Evolutionary conservation across 2,888 invertebrate species (phyloP).

Genomic region (Drosophila picticornis): DNA sequence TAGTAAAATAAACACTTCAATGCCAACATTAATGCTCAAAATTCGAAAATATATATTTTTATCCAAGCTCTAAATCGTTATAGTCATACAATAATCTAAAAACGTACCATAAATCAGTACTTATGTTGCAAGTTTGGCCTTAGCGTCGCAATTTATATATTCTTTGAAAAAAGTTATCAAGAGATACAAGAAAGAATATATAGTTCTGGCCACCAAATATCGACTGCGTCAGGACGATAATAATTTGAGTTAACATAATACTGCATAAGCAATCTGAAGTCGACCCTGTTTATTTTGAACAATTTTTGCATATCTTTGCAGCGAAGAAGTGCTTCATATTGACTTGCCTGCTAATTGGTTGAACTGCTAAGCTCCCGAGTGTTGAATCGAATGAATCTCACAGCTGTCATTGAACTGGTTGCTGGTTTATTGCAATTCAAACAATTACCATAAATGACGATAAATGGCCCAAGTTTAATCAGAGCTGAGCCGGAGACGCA

Average conservation of each 20-base stretch:
- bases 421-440: conserved; percentile 55
- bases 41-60: background rate
- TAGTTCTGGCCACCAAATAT: background rate
- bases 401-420: conserved; percentile 41
- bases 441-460: conserved; percentile 80
- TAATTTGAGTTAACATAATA: background rate
- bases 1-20: background rate
- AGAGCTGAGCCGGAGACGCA: conserved; percentile 45
- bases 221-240: background rate
- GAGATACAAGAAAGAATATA: background rate
- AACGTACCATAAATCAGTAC: background rate
- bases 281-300: background rate
- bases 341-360: conserved; percentile 50
- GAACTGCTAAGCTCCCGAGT: conserved; percentile 3
- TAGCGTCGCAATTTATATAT: background rate
- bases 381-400: conserved; percentile 3
- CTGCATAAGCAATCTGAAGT: background rate
- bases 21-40: background rate
- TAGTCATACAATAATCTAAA: background rate
- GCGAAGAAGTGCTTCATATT: conserved; percentile 7
- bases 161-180: background rate
- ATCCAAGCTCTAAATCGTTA: background rate
- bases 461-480: conserved; percentile 73
- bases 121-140: background rate
- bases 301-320: conserved; percentile 6